These are phyloP conservation scores for Sturnus vulgaris DNA, from an alignment of 2,113 vertebrate species.

Conservation along the genomic window DNA sequence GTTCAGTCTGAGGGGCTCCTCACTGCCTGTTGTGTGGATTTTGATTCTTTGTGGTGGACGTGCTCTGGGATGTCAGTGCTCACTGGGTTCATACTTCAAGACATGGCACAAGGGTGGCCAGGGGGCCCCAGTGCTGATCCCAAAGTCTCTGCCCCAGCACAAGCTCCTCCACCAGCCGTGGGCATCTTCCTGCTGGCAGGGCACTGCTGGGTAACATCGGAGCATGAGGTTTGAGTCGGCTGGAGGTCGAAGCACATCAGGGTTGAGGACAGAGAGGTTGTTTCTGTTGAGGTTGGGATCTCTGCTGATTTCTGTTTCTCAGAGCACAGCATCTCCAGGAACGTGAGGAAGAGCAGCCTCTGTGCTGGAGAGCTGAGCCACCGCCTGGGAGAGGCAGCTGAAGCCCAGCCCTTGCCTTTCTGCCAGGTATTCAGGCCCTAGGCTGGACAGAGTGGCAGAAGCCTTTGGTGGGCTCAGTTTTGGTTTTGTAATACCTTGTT, in stretches of 20 bases:
- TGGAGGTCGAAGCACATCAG: accelerated
- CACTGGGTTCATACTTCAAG: accelerated
- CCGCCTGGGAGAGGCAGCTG: background rate
- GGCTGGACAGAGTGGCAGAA: background rate
- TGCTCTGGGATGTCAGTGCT: background rate
- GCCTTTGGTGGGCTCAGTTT: background rate
- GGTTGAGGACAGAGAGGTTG: background rate
- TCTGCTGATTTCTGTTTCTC: background rate
- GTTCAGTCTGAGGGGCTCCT: background rate
- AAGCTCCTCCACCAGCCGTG: accelerated
- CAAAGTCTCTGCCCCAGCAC: background rate
- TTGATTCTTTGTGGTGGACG: background rate
- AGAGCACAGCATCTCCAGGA: background rate
- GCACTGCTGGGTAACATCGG: accelerated
- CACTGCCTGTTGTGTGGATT: accelerated
- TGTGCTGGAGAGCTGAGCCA: background rate
- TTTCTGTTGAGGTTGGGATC: background rate
- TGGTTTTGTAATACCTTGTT: background rate
- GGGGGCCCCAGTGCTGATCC: background rate
- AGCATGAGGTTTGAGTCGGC: accelerated
- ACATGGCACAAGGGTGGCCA: too few species aligned
- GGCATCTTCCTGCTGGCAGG: background rate
- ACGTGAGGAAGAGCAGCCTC: background rate
- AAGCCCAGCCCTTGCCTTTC: background rate
- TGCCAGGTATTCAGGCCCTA: background rate